Conservation (phyloP, 2,797 vertebrate genomes). For the Antrozous pallidus region DNA sequence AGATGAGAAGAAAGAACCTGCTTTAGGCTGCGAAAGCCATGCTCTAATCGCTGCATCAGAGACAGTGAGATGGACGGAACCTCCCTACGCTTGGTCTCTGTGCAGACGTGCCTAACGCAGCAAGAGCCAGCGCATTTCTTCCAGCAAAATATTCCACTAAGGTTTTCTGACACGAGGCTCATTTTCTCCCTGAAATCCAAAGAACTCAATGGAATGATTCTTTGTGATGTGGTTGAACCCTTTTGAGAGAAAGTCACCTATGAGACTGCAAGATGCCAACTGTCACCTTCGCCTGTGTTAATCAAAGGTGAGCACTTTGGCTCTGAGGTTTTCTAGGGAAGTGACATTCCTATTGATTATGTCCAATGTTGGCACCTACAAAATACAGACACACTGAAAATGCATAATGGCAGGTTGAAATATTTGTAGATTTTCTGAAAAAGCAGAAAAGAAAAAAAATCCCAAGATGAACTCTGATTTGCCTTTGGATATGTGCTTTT, state of each 20-base stretch:
- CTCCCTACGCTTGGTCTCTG: neutral
- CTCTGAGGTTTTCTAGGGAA: neutral
- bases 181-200: neutral
- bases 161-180: neutral
- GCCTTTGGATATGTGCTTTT: neutral
- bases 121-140: neutral
- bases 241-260: neutral
- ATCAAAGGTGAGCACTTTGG: neutral
- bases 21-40: neutral
- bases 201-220: neutral
- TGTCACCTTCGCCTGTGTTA: neutral
- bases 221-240: neutral
- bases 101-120: neutral
- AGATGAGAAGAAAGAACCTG: neutral
- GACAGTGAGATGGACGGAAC: neutral
- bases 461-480: neutral
- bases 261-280: neutral
- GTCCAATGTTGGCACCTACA: neutral
- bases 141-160: neutral
- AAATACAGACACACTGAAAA: constrained; percentile 30
- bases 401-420: constrained; percentile 20
- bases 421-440: constrained; percentile 18
- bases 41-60: neutral
- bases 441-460: constrained; percentile 17
- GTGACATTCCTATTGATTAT: neutral